Percentiles rank a stretch among this genome's conserved stretches.
These are phyloP conservation scores for Vanessa atalanta DNA, from an alignment of 1,140 invertebrate genomes.

Conservation along the genomic window DNA sequence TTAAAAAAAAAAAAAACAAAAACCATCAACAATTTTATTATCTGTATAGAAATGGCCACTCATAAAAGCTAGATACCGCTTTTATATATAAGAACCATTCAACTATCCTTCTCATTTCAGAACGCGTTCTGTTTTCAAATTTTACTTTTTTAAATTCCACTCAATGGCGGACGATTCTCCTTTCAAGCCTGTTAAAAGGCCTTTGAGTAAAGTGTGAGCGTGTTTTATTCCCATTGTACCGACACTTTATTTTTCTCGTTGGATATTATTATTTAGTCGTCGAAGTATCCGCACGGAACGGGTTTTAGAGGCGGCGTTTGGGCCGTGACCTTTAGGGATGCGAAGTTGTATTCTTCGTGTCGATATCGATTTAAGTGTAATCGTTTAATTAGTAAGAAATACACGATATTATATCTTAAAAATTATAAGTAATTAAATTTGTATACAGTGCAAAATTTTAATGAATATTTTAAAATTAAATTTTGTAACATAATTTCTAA, in stretches of 20 bases:
- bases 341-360: constrained; percentile 21
- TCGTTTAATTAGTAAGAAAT: not conserved
- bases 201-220: constrained; percentile 55
- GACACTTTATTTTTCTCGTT: constrained; percentile 59
- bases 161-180: constrained; percentile 32
- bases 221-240: constrained; percentile 56
- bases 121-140: constrained; percentile 39
- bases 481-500: too few species aligned
- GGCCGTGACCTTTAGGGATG: constrained; percentile 72
- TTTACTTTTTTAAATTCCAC: constrained; percentile 46
- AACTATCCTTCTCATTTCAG: constrained; percentile 26
- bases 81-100: constrained; percentile 20
- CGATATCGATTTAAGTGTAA: constrained; percentile 42
- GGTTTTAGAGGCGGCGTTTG: constrained; percentile 64
- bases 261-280: constrained; percentile 70
- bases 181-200: constrained; percentile 42
- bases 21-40: not conserved
- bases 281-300: constrained; percentile 61
- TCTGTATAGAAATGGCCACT: not conserved
- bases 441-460: too few species aligned
- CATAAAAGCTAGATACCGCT: constrained; percentile 10
- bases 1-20: not conserved
- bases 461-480: too few species aligned
- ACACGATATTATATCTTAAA: too few species aligned
- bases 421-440: too few species aligned